These are phyloP conservation scores for Scaptomyza flava DNA, from an alignment of 2,888 invertebrate genomes.

Conservation along the genomic window DNA sequence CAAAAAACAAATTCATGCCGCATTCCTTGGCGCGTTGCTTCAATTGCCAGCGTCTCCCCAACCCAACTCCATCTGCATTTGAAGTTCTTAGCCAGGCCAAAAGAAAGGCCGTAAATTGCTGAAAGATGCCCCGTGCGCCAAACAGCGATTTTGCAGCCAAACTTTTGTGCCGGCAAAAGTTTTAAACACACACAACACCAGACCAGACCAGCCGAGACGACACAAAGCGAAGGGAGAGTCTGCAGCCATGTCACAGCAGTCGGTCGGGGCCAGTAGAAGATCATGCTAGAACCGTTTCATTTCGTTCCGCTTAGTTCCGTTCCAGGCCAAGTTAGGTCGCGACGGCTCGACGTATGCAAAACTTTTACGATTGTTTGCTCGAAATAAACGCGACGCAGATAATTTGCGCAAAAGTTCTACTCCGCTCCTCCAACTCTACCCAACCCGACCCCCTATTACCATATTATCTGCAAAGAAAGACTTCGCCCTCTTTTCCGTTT, in stretches of 20 bases:
- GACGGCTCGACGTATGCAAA: slow-evolving; percentile 62
- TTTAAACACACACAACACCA: slow-evolving; percentile 61
- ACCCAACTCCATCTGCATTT: slow-evolving; percentile 31
- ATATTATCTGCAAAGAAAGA: slow-evolving; percentile 26
- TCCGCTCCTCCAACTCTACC: slow-evolving; percentile 10
- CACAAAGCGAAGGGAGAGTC: not conserved
- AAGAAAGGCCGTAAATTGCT: slow-evolving; percentile 72
- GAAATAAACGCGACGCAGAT: slow-evolving; percentile 77
- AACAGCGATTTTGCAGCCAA: slow-evolving; percentile 47
- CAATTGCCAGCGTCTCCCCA: slow-evolving; percentile 55
- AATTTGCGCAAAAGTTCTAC: slow-evolving; percentile 71
- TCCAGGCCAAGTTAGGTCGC: slow-evolving; percentile 34
- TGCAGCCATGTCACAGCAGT: slow-evolving; percentile 35
- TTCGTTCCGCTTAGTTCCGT: slow-evolving; percentile 26
- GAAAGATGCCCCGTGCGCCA: slow-evolving; percentile 65
- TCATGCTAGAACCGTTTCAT: slow-evolving; percentile 30
- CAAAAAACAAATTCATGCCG: slow-evolving; percentile 41
- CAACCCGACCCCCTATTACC: slow-evolving; percentile 30
- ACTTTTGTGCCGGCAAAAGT: slow-evolving; percentile 68
- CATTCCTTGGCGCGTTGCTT: slow-evolving; percentile 49
- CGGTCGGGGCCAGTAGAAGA: slow-evolving; percentile 36
- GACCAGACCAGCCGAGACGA: not conserved
- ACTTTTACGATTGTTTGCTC: slow-evolving; percentile 77
- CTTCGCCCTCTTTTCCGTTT: not conserved
- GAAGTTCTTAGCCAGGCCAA: slow-evolving; percentile 41